These are phyloP conservation scores for Nothobranchius kuhntae DNA, from an alignment of 2,113 vertebrate species.

Conservation along the genomic window DNA sequence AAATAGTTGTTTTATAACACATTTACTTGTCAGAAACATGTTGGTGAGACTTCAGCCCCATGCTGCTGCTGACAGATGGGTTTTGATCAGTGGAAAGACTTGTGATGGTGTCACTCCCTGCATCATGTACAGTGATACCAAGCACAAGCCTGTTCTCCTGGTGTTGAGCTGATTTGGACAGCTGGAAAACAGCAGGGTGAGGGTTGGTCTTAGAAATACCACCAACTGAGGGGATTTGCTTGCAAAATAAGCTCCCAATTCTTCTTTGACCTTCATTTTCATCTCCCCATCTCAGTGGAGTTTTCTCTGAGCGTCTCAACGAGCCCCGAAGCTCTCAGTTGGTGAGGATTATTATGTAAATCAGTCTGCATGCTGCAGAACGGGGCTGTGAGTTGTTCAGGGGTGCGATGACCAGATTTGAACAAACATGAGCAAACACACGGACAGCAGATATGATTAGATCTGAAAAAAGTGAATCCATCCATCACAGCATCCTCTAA, in stretches of 20 bases:
- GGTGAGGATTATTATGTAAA: slow-evolving; percentile 17
- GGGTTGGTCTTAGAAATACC: slow-evolving; percentile 11
- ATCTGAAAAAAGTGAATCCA: background rate
- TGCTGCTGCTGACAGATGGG: slow-evolving; percentile 6
- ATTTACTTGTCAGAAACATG: too few species aligned
- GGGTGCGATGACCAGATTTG: background rate
- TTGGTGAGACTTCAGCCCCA: background rate
- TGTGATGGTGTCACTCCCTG: background rate
- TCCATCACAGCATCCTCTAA: background rate
- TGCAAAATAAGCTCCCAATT: background rate
- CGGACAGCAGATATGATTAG: slow-evolving; percentile 3
- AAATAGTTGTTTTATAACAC: too few species aligned
- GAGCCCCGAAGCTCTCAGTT: slow-evolving; percentile 3
- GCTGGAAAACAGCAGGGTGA: slow-evolving; percentile 20
- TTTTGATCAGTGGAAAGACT: background rate
- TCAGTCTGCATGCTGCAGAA: slow-evolving; percentile 5
- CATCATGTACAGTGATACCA: background rate
- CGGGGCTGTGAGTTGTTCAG: background rate
- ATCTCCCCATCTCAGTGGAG: slow-evolving; percentile 1
- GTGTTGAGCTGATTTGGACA: slow-evolving; percentile 13
- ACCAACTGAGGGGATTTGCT: slow-evolving; percentile 18
- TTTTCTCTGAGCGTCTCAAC: slow-evolving; percentile 1
- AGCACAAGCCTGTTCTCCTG: slow-evolving; percentile 29
- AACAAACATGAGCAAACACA: background rate
- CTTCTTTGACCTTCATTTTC: slow-evolving; percentile 29